These are phyloP conservation scores for Myotis findleyi DNA, from an alignment of 2,797 vertebrate species.

Conservation along the genomic window DNA sequence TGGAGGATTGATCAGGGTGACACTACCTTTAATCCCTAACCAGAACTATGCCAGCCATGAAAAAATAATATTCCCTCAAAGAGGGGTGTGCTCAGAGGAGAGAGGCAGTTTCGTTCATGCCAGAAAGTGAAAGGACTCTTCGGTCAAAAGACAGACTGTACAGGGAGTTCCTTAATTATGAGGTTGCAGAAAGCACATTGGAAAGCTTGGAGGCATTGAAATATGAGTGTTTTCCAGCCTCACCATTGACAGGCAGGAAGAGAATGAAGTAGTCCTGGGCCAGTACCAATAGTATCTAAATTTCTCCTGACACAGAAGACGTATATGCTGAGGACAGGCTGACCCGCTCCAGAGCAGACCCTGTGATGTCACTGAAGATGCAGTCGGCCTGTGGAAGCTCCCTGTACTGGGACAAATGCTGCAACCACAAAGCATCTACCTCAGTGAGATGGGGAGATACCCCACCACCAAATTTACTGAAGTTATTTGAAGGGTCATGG, in stretches of 20 bases:
- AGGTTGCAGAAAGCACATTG: background rate
- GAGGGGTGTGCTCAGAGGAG: background rate
- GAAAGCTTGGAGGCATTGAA: conserved; percentile 11
- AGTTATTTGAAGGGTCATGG: background rate
- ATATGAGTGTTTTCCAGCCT: background rate
- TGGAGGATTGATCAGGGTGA: background rate
- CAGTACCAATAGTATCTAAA: background rate
- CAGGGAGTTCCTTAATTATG: background rate
- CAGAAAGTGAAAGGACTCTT: background rate
- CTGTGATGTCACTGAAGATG: background rate
- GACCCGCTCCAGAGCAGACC: background rate
- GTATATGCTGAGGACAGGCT: background rate
- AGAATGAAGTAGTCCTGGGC: background rate
- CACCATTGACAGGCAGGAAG: background rate
- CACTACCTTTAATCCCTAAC: conserved; percentile 62
- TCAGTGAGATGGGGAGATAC: background rate
- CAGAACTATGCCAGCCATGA: conserved; percentile 52
- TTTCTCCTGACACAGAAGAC: background rate
- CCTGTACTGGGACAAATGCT: background rate
- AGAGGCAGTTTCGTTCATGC: background rate
- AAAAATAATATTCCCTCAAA: conserved; percentile 61
- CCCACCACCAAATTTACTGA: background rate
- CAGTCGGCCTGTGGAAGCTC: background rate
- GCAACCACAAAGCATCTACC: background rate
- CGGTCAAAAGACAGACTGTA: background rate